Evolutionary conservation across 1,140 invertebrate genomes (phyloP).

Genomic region (Drosophila miranda): DNA sequence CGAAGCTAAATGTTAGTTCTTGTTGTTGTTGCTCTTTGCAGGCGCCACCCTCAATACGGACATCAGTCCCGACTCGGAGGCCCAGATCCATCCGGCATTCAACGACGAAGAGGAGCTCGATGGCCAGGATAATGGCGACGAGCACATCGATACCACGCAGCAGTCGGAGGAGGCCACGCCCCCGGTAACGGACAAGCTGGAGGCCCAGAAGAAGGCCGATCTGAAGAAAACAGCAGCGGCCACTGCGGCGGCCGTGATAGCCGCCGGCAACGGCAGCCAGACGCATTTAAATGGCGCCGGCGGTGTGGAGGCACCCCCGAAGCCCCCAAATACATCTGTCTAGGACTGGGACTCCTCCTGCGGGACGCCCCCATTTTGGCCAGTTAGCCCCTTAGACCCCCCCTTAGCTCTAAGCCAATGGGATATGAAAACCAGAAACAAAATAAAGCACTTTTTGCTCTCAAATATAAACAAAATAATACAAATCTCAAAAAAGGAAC

Average conservation of each 20-base stretch:
- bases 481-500: slow-evolving; percentile 58
- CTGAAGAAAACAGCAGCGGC: slow-evolving; percentile 71
- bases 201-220: slow-evolving; percentile 78
- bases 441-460: slow-evolving; percentile 19
- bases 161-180: slow-evolving; percentile 79
- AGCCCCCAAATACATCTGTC: slow-evolving; percentile 78
- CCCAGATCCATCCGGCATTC: slow-evolving; percentile 77
- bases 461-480: slow-evolving; percentile 24
- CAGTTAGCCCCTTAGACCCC: slow-evolving; percentile 25
- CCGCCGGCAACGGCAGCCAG: slow-evolving; percentile 68
- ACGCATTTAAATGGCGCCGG: slow-evolving; percentile 39
- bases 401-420: slow-evolving; percentile 50
- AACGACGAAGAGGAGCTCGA: slow-evolving; percentile 76
- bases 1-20: slow-evolving; percentile 82
- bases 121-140: slow-evolving; percentile 75
- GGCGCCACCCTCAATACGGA: slow-evolving; percentile 81
- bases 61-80: slow-evolving; percentile 81
- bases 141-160: slow-evolving; percentile 80
- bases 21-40: slow-evolving; percentile 82
- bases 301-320: slow-evolving; percentile 54
- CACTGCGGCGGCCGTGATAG: slow-evolving; percentile 63
- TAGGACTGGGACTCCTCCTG: slow-evolving; percentile 43
- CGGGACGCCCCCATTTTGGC: slow-evolving; percentile 1
- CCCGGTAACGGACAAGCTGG: slow-evolving; percentile 79
- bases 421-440: slow-evolving; percentile 23